A percentile compares a stretch with the other conserved stretches of the same genome.
Evolutionary conservation across 1,140 invertebrate genomes (phyloP).

Genomic region (Tetragnatha versicolor): DNA sequence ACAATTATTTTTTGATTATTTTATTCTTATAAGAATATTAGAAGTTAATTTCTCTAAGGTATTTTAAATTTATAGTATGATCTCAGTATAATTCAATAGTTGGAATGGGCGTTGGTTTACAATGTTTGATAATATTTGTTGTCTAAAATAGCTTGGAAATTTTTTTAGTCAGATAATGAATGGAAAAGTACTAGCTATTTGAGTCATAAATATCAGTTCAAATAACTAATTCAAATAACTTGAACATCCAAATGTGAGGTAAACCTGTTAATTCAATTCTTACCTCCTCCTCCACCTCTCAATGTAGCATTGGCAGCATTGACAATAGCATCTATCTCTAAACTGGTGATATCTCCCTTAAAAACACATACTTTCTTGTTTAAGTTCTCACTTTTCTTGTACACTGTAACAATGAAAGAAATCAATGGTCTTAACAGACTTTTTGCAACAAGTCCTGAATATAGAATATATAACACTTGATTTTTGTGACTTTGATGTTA

Average conservation of each 20-base stretch:
- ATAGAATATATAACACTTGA: neutral
- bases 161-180: too few relatives aligned
- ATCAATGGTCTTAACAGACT: neutral
- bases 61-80: neutral
- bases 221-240: too few relatives aligned
- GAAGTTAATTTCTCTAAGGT: too few relatives aligned
- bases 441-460: neutral
- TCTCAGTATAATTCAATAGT: neutral
- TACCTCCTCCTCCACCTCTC: constrained; percentile 79
- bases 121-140: too few relatives aligned
- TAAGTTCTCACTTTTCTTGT: constrained; percentile 44
- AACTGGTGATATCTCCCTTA: constrained; percentile 81
- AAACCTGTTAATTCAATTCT: too few relatives aligned
- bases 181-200: too few relatives aligned
- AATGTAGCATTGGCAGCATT: constrained; percentile 88
- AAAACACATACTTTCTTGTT: constrained; percentile 61
- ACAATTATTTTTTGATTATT: too few relatives aligned
- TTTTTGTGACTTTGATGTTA: neutral
- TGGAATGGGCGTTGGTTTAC: too few relatives aligned
- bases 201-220: too few relatives aligned
- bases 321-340: constrained; percentile 89
- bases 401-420: neutral
- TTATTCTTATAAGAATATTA: too few relatives aligned
- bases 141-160: too few relatives aligned
- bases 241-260: too few relatives aligned